Conservation (phyloP, 2,113 vertebrate genomes). For the Cynopterus brachyotis region DNA sequence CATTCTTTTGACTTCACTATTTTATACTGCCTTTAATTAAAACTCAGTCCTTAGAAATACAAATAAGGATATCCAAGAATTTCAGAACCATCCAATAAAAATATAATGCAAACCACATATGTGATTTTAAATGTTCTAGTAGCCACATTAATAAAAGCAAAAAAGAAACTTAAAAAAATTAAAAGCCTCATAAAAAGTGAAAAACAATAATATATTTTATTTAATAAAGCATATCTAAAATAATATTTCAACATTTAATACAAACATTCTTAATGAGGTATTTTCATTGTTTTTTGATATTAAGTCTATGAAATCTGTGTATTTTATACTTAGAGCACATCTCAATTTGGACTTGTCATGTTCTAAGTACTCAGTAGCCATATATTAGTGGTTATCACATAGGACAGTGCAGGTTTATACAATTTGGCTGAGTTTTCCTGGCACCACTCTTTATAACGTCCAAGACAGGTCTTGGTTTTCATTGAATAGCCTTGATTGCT, state of each 20-base stretch:
- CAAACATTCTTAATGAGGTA: background rate
- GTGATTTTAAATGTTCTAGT: constrained; percentile 9
- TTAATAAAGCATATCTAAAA: background rate
- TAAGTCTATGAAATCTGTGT: background rate
- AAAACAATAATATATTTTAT: background rate
- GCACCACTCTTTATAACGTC: background rate
- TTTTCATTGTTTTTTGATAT: background rate
- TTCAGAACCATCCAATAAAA: background rate
- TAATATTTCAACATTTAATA: background rate
- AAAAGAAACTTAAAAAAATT: background rate
- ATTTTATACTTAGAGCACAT: background rate
- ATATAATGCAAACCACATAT: background rate
- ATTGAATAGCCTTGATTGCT: background rate
- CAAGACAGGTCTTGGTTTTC: background rate
- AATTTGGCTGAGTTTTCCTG: background rate
- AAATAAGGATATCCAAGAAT: background rate
- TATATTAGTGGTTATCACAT: background rate
- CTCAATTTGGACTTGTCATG: background rate
- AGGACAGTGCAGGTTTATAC: background rate
- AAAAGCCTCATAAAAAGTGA: background rate
- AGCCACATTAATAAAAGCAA: background rate
- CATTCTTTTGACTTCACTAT: background rate
- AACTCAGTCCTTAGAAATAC: background rate
- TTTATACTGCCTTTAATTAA: constrained; percentile 7
- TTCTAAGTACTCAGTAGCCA: background rate